Evolutionary conservation across 2,888 invertebrate genomes (phyloP).

Genomic region (Dolichopus griseipennis): DNA sequence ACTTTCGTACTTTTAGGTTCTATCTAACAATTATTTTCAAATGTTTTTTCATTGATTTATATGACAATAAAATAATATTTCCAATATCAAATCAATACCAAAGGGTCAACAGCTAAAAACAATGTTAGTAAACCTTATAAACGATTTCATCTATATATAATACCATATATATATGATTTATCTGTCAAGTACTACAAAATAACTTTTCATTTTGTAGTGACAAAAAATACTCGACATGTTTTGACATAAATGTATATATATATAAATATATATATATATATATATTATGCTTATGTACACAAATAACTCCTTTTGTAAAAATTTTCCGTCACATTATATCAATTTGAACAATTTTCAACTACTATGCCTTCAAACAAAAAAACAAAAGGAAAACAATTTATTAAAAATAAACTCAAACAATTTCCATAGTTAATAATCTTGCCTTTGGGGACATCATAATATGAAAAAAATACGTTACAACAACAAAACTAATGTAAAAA

Average conservation of each 20-base stretch:
- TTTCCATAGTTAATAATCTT: neutral
- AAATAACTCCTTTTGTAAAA: neutral
- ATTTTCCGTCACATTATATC: neutral
- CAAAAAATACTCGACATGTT: neutral
- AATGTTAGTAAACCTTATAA: no score
- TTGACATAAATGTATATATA: neutral
- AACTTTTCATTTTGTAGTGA: no score
- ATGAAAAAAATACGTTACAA: neutral
- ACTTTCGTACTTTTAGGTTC: no score
- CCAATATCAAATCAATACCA: no score
- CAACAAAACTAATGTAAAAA: neutral
- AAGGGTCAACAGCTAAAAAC: no score
- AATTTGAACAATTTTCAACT: neutral
- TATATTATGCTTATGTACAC: neutral
- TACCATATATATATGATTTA: no score
- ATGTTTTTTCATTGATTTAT: no score
- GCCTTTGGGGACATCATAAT: neutral
- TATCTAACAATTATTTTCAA: no score
- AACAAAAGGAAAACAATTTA: neutral
- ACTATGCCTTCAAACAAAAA: neutral
- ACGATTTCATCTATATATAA: no score
- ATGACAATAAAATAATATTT: no score
- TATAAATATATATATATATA: no score
- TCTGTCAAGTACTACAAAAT: no score
- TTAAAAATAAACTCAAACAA: neutral